phyloP scores from a whole-genome alignment of 2,797 vertebrate species.

The Trichosurus vulpecula region DNA sequence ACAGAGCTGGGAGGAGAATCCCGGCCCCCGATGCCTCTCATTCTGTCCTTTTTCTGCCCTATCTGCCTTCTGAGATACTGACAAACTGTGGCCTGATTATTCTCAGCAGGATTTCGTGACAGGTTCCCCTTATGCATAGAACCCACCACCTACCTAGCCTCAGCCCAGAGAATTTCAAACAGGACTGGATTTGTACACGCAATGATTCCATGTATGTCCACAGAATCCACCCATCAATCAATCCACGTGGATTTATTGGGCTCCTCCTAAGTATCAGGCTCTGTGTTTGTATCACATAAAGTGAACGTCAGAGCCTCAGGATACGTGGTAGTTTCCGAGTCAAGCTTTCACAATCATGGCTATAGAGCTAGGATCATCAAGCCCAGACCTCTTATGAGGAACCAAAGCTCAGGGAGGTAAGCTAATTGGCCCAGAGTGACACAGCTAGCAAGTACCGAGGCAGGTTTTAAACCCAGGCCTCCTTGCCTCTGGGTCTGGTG shows the following conservation, averaged over 20 bases:
- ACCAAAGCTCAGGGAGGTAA: neutral
- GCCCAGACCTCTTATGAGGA: neutral
- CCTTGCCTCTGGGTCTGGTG: neutral
- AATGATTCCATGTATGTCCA: neutral
- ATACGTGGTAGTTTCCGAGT: fast-evolving
- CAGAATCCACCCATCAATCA: neutral
- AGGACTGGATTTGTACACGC: neutral
- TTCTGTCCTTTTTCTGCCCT: neutral
- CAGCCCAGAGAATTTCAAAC: neutral
- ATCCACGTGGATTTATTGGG: neutral
- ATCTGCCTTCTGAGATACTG: neutral
- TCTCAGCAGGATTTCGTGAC: neutral
- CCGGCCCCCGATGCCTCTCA: neutral
- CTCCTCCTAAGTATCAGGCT: neutral
- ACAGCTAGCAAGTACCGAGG: too few relatives aligned
- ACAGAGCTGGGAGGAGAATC: neutral
- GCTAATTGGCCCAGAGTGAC: neutral
- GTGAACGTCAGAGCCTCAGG: neutral
- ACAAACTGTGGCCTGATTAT: neutral
- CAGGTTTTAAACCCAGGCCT: too few relatives aligned
- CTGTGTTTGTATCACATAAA: neutral
- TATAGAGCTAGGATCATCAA: fast-evolving
- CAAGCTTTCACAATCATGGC: fast-evolving
- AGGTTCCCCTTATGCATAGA: neutral
- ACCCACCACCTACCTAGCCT: neutral